phyloP scores from a whole-genome alignment of 2,797 vertebrate genomes.

The Diceros bicornis region DNA sequence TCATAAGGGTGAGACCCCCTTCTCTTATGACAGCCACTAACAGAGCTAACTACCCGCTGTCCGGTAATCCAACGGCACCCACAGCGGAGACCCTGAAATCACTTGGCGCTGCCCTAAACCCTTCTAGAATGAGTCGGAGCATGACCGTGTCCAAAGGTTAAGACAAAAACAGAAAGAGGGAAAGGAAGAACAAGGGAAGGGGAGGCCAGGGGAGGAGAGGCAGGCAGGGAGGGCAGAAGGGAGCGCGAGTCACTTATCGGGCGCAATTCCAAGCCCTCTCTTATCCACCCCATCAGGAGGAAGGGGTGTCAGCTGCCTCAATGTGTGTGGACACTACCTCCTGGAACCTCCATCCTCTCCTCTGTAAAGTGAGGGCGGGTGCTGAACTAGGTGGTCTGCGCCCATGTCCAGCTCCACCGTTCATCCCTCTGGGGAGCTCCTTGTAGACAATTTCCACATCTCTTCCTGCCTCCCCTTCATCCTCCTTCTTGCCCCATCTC shows the following conservation, averaged over 20 bases:
- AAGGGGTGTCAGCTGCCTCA: neutral
- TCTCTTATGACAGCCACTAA: neutral
- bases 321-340: neutral
- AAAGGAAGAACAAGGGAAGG: slow-evolving; percentile 23
- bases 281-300: neutral
- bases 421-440: neutral
- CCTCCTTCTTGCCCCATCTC: neutral
- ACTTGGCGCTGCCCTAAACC: neutral
- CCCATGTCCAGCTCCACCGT: neutral
- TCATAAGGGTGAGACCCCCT: neutral
- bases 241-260: neutral
- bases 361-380: neutral
- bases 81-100: neutral
- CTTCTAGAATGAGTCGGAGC: slow-evolving; percentile 11
- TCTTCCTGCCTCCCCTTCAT: neutral
- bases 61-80: neutral
- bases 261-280: neutral
- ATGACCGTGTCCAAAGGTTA: neutral
- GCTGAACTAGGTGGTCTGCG: neutral
- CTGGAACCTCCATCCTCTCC: neutral
- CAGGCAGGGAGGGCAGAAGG: no score
- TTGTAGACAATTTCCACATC: neutral
- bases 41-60: neutral
- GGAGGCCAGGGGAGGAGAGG: neutral
- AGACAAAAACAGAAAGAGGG: no score